These are phyloP conservation scores for Linhomoeus sp. DNA, from an alignment of 2,888 invertebrate genomes.

Conservation along the genomic window DNA sequence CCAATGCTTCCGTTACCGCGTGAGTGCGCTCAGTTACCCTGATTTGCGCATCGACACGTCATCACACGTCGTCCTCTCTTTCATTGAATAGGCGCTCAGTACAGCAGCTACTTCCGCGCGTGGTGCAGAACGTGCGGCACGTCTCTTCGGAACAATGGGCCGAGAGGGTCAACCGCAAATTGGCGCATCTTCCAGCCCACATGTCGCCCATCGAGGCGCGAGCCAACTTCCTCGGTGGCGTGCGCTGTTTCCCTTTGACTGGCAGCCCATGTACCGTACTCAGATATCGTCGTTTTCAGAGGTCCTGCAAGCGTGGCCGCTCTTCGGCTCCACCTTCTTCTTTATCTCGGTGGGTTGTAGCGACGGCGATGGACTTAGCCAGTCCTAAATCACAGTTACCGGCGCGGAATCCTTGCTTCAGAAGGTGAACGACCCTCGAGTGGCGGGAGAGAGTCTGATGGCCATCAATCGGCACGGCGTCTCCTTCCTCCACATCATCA, in stretches of 20 bases:
- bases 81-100: slow-evolving; percentile 2
- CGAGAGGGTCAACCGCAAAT: slow-evolving; percentile 12
- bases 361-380: too few relatives aligned
- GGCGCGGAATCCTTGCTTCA: slow-evolving; percentile 3
- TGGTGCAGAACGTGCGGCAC: slow-evolving; percentile 6
- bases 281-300: too few relatives aligned
- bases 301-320: slow-evolving; percentile 75
- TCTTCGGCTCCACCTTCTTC: slow-evolving; percentile 95
- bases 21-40: slow-evolving; percentile 1
- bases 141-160: slow-evolving; percentile 11
- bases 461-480: slow-evolving; percentile 82
- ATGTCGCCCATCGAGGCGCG: slow-evolving; percentile 10
- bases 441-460: slow-evolving; percentile 58
- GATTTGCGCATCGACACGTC: too few relatives aligned
- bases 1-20: slow-evolving; percentile 5
- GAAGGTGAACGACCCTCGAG: slow-evolving; percentile 36
- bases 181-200: slow-evolving; percentile 9
- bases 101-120: slow-evolving; percentile 5
- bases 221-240: slow-evolving; percentile 12
- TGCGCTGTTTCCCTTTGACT: too few relatives aligned
- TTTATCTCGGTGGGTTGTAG: slow-evolving; percentile 47
- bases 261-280: too few relatives aligned
- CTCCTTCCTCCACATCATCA: slow-evolving; percentile 70
- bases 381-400: too few relatives aligned
- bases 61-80: too few relatives aligned